Conservation (phyloP, 2,797 vertebrate genomes). For the Amazona finschi region DNA sequence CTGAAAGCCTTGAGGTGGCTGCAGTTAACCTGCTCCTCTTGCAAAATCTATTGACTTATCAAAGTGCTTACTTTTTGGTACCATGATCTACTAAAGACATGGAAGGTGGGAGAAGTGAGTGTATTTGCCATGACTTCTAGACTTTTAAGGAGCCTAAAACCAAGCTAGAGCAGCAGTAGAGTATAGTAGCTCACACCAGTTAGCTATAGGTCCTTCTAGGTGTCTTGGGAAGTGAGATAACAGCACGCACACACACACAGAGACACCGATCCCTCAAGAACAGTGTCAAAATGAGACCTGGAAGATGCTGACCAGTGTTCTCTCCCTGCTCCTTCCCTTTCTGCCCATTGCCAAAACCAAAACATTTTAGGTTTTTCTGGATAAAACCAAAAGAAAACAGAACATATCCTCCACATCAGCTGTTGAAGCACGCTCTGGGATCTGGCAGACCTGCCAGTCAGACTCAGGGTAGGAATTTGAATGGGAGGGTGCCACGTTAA, state of each 20-base stretch:
- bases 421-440: not conserved
- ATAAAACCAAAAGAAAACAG: not conserved
- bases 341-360: not conserved
- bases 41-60: not conserved
- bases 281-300: not conserved
- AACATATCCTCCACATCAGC: not conserved
- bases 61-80: not conserved
- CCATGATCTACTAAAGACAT: not conserved
- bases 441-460: not conserved
- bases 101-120: not conserved
- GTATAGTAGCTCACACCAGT: not conserved
- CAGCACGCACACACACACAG: rapidly evolving
- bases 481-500: not conserved
- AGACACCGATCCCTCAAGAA: not conserved
- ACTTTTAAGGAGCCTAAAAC: not conserved
- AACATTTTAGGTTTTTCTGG: not conserved
- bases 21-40: not conserved
- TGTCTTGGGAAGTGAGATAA: not conserved
- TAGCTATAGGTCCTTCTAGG: not conserved
- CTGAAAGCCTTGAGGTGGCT: not conserved
- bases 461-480: not conserved
- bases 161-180: not conserved
- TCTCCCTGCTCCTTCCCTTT: not conserved
- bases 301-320: not conserved
- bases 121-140: not conserved